These are phyloP conservation scores for Chanos chanos DNA, from an alignment of 2,797 vertebrate species.

Conservation along the genomic window DNA sequence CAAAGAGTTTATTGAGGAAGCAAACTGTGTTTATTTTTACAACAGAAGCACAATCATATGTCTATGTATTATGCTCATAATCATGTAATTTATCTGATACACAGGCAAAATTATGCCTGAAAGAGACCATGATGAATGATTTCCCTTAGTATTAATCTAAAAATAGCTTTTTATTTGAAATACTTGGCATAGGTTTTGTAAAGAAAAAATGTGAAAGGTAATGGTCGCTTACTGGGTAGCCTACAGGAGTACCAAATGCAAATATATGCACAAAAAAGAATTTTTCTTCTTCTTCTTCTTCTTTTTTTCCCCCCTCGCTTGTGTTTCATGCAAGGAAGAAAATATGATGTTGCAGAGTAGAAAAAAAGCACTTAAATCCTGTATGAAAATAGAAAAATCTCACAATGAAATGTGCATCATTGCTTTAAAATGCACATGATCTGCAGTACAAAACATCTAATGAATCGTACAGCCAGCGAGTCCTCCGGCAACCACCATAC, in stretches of 20 bases:
- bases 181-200: conserved; percentile 77
- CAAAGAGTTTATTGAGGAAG: conserved; percentile 80
- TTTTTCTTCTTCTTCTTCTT: too few species aligned
- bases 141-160: conserved; percentile 72
- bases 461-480: too few species aligned
- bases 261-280: conserved; percentile 72
- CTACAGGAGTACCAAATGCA: conserved; percentile 73
- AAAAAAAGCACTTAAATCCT: conserved; percentile 78
- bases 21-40: conserved; percentile 72
- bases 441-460: conserved; percentile 76
- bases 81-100: conserved; percentile 67
- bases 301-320: conserved; percentile 62
- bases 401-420: conserved; percentile 74
- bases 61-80: conserved; percentile 71
- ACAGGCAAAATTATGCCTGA: conserved; percentile 71
- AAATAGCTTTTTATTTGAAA: conserved; percentile 71
- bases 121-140: conserved; percentile 61
- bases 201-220: conserved; percentile 70
- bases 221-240: conserved; percentile 64
- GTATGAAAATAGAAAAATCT: conserved; percentile 81
- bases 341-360: conserved; percentile 70
- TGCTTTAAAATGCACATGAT: conserved; percentile 71
- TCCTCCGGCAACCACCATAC: too few species aligned
- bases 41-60: conserved; percentile 74
- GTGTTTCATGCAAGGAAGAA: conserved; percentile 71